Evolutionary conservation across 2,797 vertebrate species (phyloP), one percentile per base, ranked within the genome.

Genomic region (Discoglossus pictus): DNA sequence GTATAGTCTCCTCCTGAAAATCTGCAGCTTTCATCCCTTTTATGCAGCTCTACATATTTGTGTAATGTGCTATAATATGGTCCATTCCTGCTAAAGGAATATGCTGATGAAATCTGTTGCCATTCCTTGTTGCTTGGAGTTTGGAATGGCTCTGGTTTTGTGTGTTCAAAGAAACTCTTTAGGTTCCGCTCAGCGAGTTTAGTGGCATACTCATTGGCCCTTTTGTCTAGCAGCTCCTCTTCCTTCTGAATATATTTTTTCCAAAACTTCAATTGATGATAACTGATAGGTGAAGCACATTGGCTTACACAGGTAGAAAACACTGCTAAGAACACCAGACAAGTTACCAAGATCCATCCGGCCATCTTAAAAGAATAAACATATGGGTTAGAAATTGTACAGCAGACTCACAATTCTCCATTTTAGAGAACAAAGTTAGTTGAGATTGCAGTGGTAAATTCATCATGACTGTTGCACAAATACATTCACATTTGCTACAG

Each of bases 271-370:
- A 88, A 76, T 53, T 92, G 91, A 61, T 82, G 62, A 64, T 87
- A 88, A 72, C 86, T 90, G 73, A 92, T 62, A 0, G 86, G 85
- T 17, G 90, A 93, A 1, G 0, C 1, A 17, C 90, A 93, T 8
- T 1, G 77, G 2, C 1, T 72, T 63, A 82, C 0, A 9, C 83
- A 88, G 0, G 1, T 80, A 1, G 66, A 2, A 56, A 78, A 7
- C 55, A 93, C 75, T 43, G 73, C 56, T 6, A 23, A 0, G 12
- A 80, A 1, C 53, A 81, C 52, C 58, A 91, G 40, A 16, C 0
- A 1, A 2, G 79, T 54, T 35, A 93, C 88, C 75, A 95, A 72
- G 48, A 84, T 0, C 91, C 88, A 91, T 1, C 92, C 94, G 3
- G 84, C 2, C n/a, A 94, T 46, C 92, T 92, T 71, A 13, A 7